Evolutionary conservation across 1,140 invertebrate genomes (phyloP), one percentile per base, ranked within the genome.

Genomic region (Neodiprion lecontei): DNA sequence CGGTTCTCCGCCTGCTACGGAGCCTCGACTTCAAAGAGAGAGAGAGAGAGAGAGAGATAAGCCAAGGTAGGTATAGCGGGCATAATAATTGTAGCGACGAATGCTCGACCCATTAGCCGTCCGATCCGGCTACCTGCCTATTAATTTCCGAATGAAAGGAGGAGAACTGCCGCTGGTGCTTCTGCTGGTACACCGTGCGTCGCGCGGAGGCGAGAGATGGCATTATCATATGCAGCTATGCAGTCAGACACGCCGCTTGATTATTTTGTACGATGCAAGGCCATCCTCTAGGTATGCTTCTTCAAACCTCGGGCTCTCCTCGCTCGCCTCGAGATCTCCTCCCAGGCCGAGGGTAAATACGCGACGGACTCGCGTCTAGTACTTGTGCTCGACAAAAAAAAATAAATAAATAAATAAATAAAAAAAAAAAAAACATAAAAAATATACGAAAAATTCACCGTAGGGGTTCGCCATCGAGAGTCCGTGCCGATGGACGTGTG

Each of bases 211-310:
- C 23, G 17, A 12, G 70, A 71, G 70, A 71, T 71, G 70, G 70
- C 70, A 49, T 74, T 83, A 83, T 82, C 80, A 82, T 83, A 85
- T 85, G 82, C 82, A 83, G 82, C 81, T 83, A 83, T 82, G 83
- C 81, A 80, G 81, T 77, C 79, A 70, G 75, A 80, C 79, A 80
- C 80, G 80, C 79, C 81, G 75, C 83, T 81, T 82, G 83, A 86
- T 86, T 85, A 86, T 84, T 85, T 85, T 75, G 79, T 81, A 77
- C 75, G 76, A 67, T 65, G 76, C 73, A 83, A 85, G 78, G 80
- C 80, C 83, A 79, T 79, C 79, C 79, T 77, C 79, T 72, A 47
- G 67, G 72, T 79, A 53, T 69, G 61, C 73, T 68, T 71, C 73
- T 80, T 69, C 79, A 67, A 71, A 70, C 68, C 76, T 72, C 76